phyloP scores from a whole-genome alignment of 2,888 invertebrate genomes.

The Euplexia lucipara region DNA sequence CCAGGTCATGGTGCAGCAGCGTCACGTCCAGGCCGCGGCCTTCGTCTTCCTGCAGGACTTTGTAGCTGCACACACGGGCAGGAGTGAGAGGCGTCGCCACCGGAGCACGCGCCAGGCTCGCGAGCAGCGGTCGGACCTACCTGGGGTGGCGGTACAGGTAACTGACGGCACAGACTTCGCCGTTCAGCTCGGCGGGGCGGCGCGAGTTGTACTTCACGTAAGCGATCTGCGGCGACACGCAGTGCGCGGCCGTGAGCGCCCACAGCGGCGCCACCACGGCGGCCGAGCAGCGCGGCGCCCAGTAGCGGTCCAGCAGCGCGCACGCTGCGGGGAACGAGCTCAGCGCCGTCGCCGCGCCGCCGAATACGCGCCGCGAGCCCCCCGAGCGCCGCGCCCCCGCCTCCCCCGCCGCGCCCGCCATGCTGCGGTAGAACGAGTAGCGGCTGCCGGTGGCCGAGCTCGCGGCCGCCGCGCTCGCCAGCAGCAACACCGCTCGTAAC shows the following conservation, averaged over 20 bases:
- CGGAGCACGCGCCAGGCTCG: too few species aligned
- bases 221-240: constrained; percentile 74
- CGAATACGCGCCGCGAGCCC: constrained; percentile 79
- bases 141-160: constrained; percentile 81
- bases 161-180: constrained; percentile 72
- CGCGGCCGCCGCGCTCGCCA: constrained; percentile 33
- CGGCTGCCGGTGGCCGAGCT: constrained; percentile 22
- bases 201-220: constrained; percentile 81
- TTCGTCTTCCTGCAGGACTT: constrained; percentile 76
- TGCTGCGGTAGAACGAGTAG: constrained; percentile 43
- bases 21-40: constrained; percentile 81
- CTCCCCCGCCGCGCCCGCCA: constrained; percentile 13
- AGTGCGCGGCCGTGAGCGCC: constrained; percentile 86
- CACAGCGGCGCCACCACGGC: constrained; percentile 78
- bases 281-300: constrained; percentile 79
- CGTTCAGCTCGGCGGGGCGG: constrained; percentile 66
- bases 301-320: constrained; percentile 79
- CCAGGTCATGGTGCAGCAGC: constrained; percentile 83
- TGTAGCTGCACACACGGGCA: constrained; percentile 69
- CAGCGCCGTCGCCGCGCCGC: constrained; percentile 71
- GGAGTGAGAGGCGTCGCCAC: not conserved
- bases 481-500: not conserved
- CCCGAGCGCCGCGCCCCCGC: constrained; percentile 40
- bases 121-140: constrained; percentile 62
- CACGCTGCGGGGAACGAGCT: constrained; percentile 72